phyloP scores from a whole-genome alignment of 2,113 vertebrate species.

The Forbesichthys papilliferus region DNA sequence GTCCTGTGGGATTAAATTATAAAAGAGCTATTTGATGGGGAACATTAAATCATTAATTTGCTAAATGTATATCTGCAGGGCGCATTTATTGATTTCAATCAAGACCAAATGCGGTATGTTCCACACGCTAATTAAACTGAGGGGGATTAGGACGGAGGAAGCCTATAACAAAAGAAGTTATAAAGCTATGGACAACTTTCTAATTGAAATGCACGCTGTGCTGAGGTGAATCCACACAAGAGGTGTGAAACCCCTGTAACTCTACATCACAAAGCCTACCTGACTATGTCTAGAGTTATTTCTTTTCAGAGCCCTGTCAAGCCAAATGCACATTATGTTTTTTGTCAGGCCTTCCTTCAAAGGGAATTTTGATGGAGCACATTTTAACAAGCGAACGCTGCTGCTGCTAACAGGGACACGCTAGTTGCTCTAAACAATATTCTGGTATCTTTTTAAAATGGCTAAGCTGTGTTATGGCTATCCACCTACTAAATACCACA shows the following conservation, averaged over 20 bases:
- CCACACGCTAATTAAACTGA: neutral
- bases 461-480: too few species aligned
- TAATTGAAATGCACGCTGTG: conserved; percentile 26
- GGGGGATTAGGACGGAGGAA: conserved; percentile 12
- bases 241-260: conserved; percentile 20
- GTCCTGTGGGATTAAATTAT: neutral
- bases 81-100: neutral
- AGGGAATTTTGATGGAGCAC: conserved; percentile 63
- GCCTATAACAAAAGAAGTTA: conserved; percentile 13
- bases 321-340: conserved; percentile 58
- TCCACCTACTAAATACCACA: too few species aligned
- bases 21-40: conserved; percentile 17
- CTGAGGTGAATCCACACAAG: conserved; percentile 20
- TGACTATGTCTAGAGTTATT: conserved; percentile 45
- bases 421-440: conserved; percentile 33
- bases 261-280: conserved; percentile 20
- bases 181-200: neutral
- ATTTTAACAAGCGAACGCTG: conserved; percentile 60
- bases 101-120: neutral
- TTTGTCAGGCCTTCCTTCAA: conserved; percentile 66
- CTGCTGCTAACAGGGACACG: conserved; percentile 37
- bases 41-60: conserved; percentile 31
- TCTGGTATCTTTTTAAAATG: neutral
- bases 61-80: neutral
- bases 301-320: conserved; percentile 40